Evolutionary conservation across 2,113 vertebrate genomes (phyloP).

Genomic region (Cyphomyrus plagiostoma): DNA sequence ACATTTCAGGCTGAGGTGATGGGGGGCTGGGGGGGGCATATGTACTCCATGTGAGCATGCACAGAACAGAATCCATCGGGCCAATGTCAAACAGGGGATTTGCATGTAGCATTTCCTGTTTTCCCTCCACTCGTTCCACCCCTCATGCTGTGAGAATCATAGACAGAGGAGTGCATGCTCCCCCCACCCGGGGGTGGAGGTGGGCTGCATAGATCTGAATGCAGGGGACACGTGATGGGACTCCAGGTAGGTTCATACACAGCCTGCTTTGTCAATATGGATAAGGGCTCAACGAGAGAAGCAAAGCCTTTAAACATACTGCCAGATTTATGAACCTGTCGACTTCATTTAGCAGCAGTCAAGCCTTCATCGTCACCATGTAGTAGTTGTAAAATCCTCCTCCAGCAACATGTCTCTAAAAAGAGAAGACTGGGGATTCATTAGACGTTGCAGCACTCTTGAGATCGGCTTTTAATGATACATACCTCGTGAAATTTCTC

Average conservation of each 20-base stretch:
- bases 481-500: not conserved
- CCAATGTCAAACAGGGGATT: not conserved
- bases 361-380: not conserved
- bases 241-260: not conserved
- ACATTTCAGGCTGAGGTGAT: not conserved
- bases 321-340: conserved; percentile 18
- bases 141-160: conserved; percentile 1
- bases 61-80: not conserved
- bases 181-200: not conserved
- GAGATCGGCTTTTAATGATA: not conserved
- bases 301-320: not conserved
- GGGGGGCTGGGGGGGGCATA: not conserved
- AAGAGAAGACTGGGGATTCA: conserved; percentile 1
- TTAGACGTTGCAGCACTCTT: not conserved
- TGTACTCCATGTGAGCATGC: not conserved
- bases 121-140: not conserved
- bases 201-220: not conserved
- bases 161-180: not conserved
- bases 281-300: not conserved
- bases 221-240: not conserved
- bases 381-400: not conserved
- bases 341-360: not conserved
- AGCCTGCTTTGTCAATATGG: conserved; percentile 7
- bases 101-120: not conserved
- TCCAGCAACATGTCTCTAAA: not conserved